Base-by-base conservation (phyloP, 2,113 vertebrate species). In the Myotis lucifugus region DNA sequence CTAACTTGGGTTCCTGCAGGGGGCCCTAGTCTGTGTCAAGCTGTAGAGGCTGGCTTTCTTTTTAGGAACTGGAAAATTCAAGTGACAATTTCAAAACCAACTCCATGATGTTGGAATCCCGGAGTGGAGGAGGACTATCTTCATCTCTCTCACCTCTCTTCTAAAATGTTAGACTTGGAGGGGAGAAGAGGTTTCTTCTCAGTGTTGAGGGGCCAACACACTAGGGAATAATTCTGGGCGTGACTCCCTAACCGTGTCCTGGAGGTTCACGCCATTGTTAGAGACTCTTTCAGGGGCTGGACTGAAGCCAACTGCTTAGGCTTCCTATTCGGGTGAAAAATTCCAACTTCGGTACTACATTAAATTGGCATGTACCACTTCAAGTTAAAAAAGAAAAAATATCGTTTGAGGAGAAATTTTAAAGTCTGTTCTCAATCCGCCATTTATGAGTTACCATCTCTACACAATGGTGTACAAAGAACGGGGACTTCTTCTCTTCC, bases 1-100 rank as follows among this genome's bases (percentile, higher is more conserved):
- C 76, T 66, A 81, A 48, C 21, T 77, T 52, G 48, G 32, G 37
- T 66, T 27, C 42, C 66, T 84, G 0, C 5, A 8, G 1, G 2
- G 40, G 25, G 4, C 11, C 42, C 76, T 48, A 13, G 18, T 83
- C 23, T 76, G 4, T 42, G 46, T 34, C 21, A 73, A 86, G 6
- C 37, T 64, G 2, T 84, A 46, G 50, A 72, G 54, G 61, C 61
- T 14, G 25, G 15, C n/a, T 84, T 6, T 79, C 42, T 76, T 67
- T 67, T 42, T 25, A 88, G 88, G 48, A 76, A 37, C 34, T 42
- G 8, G 48, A 50, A 93, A 84, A 29, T 76, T 81, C 25, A 72
- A 25, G n/a, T 40, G 76, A 23, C 34, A n/a, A 89, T 95, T 90
- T 67, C 79, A 50, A 32, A 87, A 86, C 52, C 42, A 52, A 50